phyloP scores from a whole-genome alignment of 2,888 invertebrate species.

The Microplitis manilae region DNA sequence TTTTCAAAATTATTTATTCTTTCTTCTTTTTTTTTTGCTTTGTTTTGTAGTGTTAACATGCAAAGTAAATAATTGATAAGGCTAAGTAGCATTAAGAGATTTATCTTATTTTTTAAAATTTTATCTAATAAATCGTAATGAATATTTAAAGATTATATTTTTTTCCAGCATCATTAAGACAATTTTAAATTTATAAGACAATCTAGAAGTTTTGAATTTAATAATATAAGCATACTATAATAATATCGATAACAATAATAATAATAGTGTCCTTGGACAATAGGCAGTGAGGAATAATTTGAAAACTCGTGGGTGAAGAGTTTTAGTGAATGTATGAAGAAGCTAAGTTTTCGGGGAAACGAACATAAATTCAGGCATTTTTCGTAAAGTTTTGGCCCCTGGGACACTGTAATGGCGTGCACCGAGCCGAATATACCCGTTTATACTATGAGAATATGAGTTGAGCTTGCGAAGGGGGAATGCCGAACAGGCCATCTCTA shows the following conservation, averaged over 20 bases:
- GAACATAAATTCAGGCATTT: slow-evolving; percentile 54
- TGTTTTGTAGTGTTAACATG: no score
- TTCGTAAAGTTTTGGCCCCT: slow-evolving; percentile 64
- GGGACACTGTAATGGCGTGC: slow-evolving; percentile 66
- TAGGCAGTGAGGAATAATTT: slow-evolving; percentile 55
- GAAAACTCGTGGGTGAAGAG: slow-evolving; percentile 47
- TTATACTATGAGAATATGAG: slow-evolving; percentile 61
- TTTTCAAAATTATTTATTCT: background rate
- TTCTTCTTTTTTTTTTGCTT: background rate
- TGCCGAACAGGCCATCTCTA: slow-evolving; percentile 42
- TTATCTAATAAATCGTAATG: no score
- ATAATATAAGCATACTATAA: no score
- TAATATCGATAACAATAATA: slow-evolving; percentile 2
- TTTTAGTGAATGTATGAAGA: slow-evolving; percentile 30
- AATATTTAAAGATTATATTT: no score
- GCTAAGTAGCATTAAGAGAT: no score
- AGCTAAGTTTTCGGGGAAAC: slow-evolving; percentile 37
- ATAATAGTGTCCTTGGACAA: slow-evolving; percentile 48
- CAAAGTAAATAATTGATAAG: no score
- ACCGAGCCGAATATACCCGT: slow-evolving; percentile 61
- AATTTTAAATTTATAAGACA: no score
- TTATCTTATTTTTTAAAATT: no score
- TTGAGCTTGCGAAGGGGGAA: slow-evolving; percentile 37
- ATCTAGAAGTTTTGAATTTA: background rate
- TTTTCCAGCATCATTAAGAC: no score